Evolutionary conservation across 1,140 invertebrate genomes (phyloP), one percentile per base, ranked within the genome.

Genomic region (Drosophila rufa): DNA sequence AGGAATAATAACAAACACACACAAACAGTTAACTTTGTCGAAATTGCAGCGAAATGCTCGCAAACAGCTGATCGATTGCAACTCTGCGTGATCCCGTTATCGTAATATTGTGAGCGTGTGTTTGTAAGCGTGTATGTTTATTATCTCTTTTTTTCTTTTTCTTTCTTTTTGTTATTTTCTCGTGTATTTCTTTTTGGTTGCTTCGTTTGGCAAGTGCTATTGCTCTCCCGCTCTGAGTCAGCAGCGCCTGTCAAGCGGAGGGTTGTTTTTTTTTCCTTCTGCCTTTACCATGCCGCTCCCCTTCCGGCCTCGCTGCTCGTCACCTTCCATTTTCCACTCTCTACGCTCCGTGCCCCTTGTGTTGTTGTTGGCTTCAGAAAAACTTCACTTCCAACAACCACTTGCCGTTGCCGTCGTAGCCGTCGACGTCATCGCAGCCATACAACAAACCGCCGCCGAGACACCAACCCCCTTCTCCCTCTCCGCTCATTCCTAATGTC

Each of bases 391-490:
- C 80, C 36, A 40, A 40, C 53, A 87, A 87, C 84, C 84, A 87
- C 80, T 89, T 82, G 80, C 83, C 82, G 59, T 47, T 56, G 45
- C 48, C 71, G 60, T 75, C 70, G 60, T 75, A 40, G 48, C 22
- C 50, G 78, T 66, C 79, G 79, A 73, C 79, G 79, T 81, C 79
- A 82, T 73, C 61, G 74, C 84, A 89, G 83, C 84, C 83, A 83
- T 83, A 87, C 60, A 87, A 75, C 71, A 75, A 75, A 38, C 69
- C 71, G 58, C 51, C 73, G 60, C 51, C 73, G 60, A 68, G 62
- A 55, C 64, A 67, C 50, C 43, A 53, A 51, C 71, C 53, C 45
- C 36, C 15, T n/a, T 38, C 61, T 8, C 19, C 50, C 33, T 9
- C 22, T 17, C 22, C 43, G 27, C 30, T 22, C 50, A 30, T 19